These are phyloP conservation scores for Euplagia quadripunctaria DNA, from an alignment of 2,888 invertebrate genomes.

Conservation along the genomic window DNA sequence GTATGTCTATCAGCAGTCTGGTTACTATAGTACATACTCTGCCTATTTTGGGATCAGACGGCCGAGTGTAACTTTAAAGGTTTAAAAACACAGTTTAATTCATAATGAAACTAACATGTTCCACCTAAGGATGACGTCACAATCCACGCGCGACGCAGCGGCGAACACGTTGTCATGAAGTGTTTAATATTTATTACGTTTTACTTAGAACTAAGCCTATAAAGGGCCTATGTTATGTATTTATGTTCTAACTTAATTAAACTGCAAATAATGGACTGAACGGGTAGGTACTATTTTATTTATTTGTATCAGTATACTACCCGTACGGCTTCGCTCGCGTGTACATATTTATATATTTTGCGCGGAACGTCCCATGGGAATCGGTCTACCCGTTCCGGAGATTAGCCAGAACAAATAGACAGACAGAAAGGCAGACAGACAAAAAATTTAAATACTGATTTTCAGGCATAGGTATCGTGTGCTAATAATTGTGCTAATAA, in stretches of 20 bases:
- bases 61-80: neutral
- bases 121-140: slow-evolving; percentile 10
- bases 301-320: neutral
- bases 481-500: too few species aligned
- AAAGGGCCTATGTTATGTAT: slow-evolving; percentile 15
- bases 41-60: too few species aligned
- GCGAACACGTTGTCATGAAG: slow-evolving; percentile 17
- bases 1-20: too few species aligned
- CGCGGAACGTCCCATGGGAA: too few species aligned
- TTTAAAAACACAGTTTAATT: neutral
- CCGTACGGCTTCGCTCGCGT: too few species aligned
- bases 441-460: too few species aligned
- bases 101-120: slow-evolving; percentile 1
- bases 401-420: too few species aligned
- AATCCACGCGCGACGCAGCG: neutral
- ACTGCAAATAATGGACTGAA: neutral
- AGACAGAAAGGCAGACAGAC: too few species aligned
- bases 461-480: too few species aligned
- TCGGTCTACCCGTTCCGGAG: too few species aligned
- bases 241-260: slow-evolving; percentile 7
- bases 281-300: neutral
- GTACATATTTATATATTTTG: too few species aligned
- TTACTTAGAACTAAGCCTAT: slow-evolving; percentile 15
- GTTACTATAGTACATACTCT: too few species aligned
- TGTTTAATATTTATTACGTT: slow-evolving; percentile 25